phyloP scores from a whole-genome alignment of 2,797 vertebrate genomes.

The Acomys russatus region DNA sequence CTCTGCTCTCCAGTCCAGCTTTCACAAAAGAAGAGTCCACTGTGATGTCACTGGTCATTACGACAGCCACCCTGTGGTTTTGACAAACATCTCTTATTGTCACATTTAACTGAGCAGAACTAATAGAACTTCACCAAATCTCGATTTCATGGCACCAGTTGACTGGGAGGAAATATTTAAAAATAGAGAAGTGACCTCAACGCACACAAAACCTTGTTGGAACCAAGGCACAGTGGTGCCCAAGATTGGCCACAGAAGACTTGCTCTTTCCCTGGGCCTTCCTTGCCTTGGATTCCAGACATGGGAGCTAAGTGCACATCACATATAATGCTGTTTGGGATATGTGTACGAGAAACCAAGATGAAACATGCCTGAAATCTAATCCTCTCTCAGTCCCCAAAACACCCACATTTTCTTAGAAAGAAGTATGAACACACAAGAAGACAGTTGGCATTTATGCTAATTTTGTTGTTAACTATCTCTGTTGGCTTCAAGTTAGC shows the following conservation, averaged over 20 bases:
- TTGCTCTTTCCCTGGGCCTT: background rate
- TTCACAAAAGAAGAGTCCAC: conserved; percentile 96
- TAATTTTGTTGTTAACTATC: background rate
- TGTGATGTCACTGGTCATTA: conserved; percentile 91
- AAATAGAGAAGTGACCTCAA: background rate
- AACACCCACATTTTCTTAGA: conserved; percentile 28
- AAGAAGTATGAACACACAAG: background rate
- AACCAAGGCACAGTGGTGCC: background rate
- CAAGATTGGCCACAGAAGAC: background rate
- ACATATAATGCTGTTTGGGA: background rate
- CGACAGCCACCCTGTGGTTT: conserved; percentile 91
- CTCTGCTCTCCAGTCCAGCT: conserved; percentile 93
- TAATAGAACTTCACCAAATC: background rate
- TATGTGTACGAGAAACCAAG: background rate
- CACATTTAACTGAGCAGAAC: background rate
- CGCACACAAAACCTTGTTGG: background rate
- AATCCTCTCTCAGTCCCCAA: background rate
- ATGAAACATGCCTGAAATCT: background rate
- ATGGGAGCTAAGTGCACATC: background rate
- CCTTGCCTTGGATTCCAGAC: background rate
- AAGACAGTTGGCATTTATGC: background rate
- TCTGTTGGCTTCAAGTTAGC: background rate
- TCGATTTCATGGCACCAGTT: background rate
- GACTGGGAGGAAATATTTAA: background rate
- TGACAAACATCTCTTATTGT: background rate